phyloP scores from a whole-genome alignment of 64 coral and sea anemone species.

The Trachythela sp. region DNA sequence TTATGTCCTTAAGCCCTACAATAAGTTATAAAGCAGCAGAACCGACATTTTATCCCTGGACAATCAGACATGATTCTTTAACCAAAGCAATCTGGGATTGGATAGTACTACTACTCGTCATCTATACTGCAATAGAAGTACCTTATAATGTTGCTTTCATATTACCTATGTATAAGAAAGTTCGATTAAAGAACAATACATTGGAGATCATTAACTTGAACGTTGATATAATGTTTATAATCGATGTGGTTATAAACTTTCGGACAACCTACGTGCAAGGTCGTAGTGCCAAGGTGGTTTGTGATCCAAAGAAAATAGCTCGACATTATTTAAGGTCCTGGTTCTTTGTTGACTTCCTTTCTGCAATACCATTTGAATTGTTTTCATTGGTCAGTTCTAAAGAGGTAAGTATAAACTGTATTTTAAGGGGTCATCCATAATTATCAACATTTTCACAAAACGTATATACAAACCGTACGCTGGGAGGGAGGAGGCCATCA shows the following conservation, averaged over 20 bases:
- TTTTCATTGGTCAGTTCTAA: background rate
- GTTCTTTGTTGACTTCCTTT: slow-evolving; percentile 87
- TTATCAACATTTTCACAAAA: too few relatives aligned
- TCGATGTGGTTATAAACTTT: slow-evolving; percentile 95
- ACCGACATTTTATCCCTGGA: slow-evolving; percentile 40
- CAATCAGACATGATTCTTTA: slow-evolving; percentile 64
- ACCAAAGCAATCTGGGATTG: slow-evolving; percentile 77
- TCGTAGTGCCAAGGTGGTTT: slow-evolving; percentile 53
- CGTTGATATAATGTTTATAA: slow-evolving; percentile 87
- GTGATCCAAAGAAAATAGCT: slow-evolving; percentile 67
- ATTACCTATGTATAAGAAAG: slow-evolving; percentile 18
- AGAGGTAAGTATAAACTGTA: background rate
- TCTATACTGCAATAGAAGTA: slow-evolving; percentile 73
- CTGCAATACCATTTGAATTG: slow-evolving; percentile 88
- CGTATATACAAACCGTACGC: too few relatives aligned
- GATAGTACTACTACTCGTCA: slow-evolving; percentile 58
- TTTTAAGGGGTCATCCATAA: too few relatives aligned
- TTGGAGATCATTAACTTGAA: slow-evolving; percentile 59
- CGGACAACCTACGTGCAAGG: slow-evolving; percentile 68
- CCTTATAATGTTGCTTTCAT: slow-evolving; percentile 76
- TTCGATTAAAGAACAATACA: slow-evolving; percentile 2
- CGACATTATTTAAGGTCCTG: slow-evolving; percentile 85
- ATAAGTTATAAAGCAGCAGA: slow-evolving; percentile 36
- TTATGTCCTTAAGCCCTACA: slow-evolving; percentile 61
- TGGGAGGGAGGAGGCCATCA: too few relatives aligned